These are phyloP conservation scores for Schizopygopsis malacanthus DNA, from an alignment of 2,797 vertebrate genomes.

Conservation along the genomic window DNA sequence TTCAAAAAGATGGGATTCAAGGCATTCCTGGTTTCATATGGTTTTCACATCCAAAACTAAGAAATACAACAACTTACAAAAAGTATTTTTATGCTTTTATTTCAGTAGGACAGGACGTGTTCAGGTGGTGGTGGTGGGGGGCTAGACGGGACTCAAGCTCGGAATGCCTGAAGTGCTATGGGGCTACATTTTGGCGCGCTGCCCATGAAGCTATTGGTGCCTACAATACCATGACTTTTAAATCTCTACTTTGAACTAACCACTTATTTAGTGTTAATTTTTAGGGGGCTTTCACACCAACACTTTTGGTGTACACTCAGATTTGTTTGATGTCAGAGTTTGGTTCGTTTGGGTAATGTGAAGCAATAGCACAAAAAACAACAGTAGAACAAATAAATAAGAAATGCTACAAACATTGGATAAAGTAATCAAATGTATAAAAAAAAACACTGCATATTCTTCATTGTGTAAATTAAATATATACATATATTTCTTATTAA, in stretches of 20 bases:
- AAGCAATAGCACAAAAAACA: too few species aligned
- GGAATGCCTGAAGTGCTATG: not conserved
- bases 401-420: too few species aligned
- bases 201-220: not conserved
- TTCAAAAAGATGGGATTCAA: slow-evolving; percentile 53
- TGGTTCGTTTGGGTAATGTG: too few species aligned
- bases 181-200: not conserved
- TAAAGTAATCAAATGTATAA: too few species aligned
- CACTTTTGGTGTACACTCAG: too few species aligned
- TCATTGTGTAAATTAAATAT: too few species aligned
- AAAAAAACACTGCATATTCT: too few species aligned
- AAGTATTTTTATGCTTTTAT: not conserved
- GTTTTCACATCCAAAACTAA: not conserved
- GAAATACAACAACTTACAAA: not conserved
- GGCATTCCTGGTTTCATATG: slow-evolving; percentile 10
- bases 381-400: too few species aligned
- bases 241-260: not conserved
- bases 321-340: too few species aligned
- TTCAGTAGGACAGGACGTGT: not conserved
- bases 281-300: not conserved
- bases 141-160: not conserved
- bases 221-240: not conserved
- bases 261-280: not conserved
- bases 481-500: too few species aligned
- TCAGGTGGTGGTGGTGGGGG: not conserved